Evolutionary conservation across 2,113 vertebrate species (phyloP), one percentile per base, ranked within the genome.

Genomic region (Mirounga angustirostris): DNA sequence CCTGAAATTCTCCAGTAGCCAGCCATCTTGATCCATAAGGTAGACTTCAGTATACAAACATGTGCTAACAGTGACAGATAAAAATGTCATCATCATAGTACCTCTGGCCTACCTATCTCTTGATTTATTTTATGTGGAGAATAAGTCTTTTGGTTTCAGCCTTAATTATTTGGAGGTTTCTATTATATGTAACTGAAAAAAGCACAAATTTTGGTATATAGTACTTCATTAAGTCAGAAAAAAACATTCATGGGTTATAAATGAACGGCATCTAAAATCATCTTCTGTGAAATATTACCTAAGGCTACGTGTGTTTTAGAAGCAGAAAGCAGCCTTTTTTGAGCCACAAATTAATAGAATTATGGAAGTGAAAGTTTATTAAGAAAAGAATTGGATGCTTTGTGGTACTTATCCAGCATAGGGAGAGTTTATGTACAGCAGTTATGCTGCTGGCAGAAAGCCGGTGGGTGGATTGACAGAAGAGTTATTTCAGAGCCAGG

Each of bases 401-500:
- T 90, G 73, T 91, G 43, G 69, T 82, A 76, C 82, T 97, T 97
- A 95, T 54, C 83, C 15, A 97, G 94, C 80, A 65, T 76, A 50
- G 43, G 58, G 50, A 94, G 74, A 71, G 61, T 89, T 95, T 90
- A 24, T 46, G 11, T 71, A 79, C 76, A 78, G 59, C 87, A 85
- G 30, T 83, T 26, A 28, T 65, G 67, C 76, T 96, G 21, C 71
- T 92, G 76, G 65, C 81, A 89, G 80, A 89, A 95, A 89, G 76
- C 80, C 74, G 59, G 46, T 95, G 10, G 83, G 87, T 56, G 85
- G 80, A 97, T 50, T 97, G 95, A 96, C 84, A 98, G 92, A 97
- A 65, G 33, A 79, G 76, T 54, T 94, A 95, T 93, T 95, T 96
- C 80, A 67, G 79, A 94, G 50, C 24, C 59, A 92, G 74, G 76